phyloP scores from a whole-genome alignment of 1,140 invertebrate genomes.

The Papilio machaon region DNA sequence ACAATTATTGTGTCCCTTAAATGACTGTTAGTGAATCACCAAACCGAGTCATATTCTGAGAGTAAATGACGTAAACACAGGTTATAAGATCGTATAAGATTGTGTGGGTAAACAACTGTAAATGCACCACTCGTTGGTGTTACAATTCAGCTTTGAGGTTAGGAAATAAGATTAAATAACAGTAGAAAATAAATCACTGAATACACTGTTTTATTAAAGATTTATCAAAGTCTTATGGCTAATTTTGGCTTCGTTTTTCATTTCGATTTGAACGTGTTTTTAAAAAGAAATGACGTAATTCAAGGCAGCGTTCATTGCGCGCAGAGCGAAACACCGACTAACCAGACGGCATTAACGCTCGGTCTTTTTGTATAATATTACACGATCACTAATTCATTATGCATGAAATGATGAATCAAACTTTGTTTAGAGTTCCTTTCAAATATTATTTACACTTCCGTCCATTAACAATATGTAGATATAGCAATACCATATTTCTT shows the following conservation, averaged over 20 bases:
- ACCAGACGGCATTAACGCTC: slow-evolving; percentile 51
- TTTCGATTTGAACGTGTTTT: slow-evolving; percentile 47
- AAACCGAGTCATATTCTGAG: slow-evolving; percentile 65
- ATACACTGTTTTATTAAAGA: background rate
- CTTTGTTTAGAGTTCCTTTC: slow-evolving; percentile 36
- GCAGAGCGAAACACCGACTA: slow-evolving; percentile 46
- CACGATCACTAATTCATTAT: slow-evolving; percentile 45
- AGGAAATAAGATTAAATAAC: background rate
- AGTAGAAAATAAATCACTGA: background rate
- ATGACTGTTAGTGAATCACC: slow-evolving; percentile 69
- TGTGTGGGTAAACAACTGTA: slow-evolving; percentile 37
- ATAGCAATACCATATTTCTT: background rate
- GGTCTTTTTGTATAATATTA: slow-evolving; percentile 66
- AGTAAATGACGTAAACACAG: slow-evolving; percentile 71
- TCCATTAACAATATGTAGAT: background rate
- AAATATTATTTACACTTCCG: slow-evolving; percentile 31
- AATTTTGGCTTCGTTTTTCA: slow-evolving; percentile 58
- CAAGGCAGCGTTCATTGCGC: slow-evolving; percentile 51
- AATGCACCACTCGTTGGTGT: background rate
- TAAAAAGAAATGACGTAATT: slow-evolving; percentile 67
- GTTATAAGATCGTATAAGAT: slow-evolving; percentile 49
- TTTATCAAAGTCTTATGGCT: slow-evolving; percentile 43
- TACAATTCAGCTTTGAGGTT: slow-evolving; percentile 25
- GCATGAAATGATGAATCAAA: slow-evolving; percentile 45
- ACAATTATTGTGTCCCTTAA: slow-evolving; percentile 41